Evolutionary conservation across 2,888 invertebrate genomes (phyloP).

Genomic region (Lithophane leautieri): DNA sequence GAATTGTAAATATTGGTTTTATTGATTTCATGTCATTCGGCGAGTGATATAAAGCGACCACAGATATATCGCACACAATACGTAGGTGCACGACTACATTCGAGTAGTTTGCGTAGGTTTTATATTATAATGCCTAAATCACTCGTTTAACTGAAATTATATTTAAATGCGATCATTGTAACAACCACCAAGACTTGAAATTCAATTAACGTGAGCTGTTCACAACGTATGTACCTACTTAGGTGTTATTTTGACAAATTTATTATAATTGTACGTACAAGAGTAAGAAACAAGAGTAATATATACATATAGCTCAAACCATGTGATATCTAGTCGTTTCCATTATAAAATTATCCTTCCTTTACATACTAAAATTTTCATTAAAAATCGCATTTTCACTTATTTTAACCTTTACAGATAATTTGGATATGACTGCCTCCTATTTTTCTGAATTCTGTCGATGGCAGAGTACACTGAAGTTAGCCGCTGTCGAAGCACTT

Average conservation of each 20-base stretch:
- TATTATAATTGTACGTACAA: conserved; percentile 76
- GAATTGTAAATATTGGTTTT: conserved; percentile 68
- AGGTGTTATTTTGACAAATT: conserved; percentile 74
- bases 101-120: conserved; percentile 69
- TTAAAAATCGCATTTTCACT: conserved; percentile 65
- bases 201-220: conserved; percentile 72
- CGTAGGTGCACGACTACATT: conserved; percentile 70
- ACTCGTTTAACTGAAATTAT: conserved; percentile 66
- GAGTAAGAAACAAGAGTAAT: conserved; percentile 79
- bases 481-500: conserved; percentile 56
- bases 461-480: conserved; percentile 24
- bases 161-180: conserved; percentile 66
- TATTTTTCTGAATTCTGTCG: conserved; percentile 50
- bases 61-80: conserved; percentile 65
- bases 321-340: conserved; percentile 90
- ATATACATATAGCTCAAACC: conserved; percentile 86
- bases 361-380: conserved; percentile 68
- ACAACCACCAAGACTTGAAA: conserved; percentile 71
- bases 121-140: conserved; percentile 70
- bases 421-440: conserved; percentile 58
- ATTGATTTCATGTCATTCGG: conserved; percentile 62
- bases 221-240: conserved; percentile 71
- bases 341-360: conserved; percentile 80
- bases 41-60: conserved; percentile 63
- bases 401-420: conserved; percentile 63